Percentiles rank a stretch among this genome's conserved stretches.
Evolutionary conservation across 2,113 vertebrate species (phyloP).

Genomic region (Cariama cristata): DNA sequence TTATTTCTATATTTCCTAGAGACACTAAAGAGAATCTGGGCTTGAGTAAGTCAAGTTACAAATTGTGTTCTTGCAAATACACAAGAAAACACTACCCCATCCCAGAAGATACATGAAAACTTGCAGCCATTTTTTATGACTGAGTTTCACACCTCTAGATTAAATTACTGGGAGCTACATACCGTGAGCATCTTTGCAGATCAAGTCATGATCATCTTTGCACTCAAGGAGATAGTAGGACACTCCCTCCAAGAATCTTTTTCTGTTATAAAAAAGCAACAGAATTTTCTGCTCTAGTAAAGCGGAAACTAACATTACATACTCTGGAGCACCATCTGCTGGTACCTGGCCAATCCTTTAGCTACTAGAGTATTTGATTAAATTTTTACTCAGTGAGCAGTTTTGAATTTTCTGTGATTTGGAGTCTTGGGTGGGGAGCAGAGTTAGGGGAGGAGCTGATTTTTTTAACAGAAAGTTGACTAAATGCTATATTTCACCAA

Average conservation of each 20-base stretch:
- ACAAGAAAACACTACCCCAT: neutral
- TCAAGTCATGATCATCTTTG: neutral
- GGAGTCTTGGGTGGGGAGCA: accelerated
- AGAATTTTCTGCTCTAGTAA: neutral
- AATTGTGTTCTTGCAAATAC: neutral
- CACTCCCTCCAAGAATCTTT: neutral
- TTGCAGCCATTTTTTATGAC: neutral
- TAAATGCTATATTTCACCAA: neutral
- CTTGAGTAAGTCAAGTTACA: neutral
- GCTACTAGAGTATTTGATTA: neutral
- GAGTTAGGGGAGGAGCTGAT: accelerated
- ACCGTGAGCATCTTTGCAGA: neutral
- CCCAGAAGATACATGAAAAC: neutral
- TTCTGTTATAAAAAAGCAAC: neutral
- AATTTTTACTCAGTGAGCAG: neutral
- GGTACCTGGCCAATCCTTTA: neutral
- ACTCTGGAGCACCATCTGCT: conserved; percentile 20
- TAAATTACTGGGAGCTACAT: neutral
- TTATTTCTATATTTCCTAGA: neutral
- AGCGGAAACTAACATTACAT: neutral
- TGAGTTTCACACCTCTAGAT: neutral
- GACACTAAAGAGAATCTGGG: neutral
- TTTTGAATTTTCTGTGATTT: neutral
- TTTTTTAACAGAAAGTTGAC: neutral
- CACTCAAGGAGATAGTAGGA: neutral